A percentile compares a stretch with the other conserved stretches of the same genome.
phyloP scores from a whole-genome alignment of 2,797 vertebrate species.

The Chaetophractus vellerosus region DNA sequence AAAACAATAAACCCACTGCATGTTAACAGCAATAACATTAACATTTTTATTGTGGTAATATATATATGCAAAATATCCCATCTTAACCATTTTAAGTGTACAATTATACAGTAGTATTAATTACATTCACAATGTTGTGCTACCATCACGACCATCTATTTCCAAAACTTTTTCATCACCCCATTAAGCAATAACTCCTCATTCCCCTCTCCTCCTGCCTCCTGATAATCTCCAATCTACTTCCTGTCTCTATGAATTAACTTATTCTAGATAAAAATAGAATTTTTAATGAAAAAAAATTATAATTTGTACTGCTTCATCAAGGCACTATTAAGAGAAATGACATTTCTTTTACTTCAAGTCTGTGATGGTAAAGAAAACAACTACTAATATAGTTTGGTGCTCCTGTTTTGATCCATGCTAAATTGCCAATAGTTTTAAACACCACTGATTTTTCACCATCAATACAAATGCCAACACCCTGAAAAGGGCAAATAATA shows the following conservation, averaged over 20 bases:
- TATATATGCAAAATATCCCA: no score
- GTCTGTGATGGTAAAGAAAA: constrained; percentile 5
- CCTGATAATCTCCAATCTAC: no score
- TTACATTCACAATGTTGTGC: no score
- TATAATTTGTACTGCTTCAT: constrained; percentile 10
- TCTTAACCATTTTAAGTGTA: no score
- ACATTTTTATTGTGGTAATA: no score
- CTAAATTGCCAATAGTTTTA: constrained; percentile 7
- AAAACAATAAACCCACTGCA: constrained; percentile 11
- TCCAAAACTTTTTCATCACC: no score
- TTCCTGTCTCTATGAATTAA: no score
- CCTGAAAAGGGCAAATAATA: constrained; percentile 4
- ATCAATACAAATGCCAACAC: not conserved
- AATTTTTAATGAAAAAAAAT: constrained; percentile 53
- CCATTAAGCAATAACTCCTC: no score
- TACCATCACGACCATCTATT: no score
- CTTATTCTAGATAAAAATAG: no score
- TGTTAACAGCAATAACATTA: not conserved
- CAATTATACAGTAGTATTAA: no score
- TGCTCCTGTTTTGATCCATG: not conserved
- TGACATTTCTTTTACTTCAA: constrained; percentile 26
- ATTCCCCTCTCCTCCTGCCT: no score
- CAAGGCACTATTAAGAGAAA: not conserved
- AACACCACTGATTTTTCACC: not conserved
- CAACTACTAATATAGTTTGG: not conserved